Conservation (phyloP, 2,888 invertebrate genomes). For the Ophion obscuratus region DNA sequence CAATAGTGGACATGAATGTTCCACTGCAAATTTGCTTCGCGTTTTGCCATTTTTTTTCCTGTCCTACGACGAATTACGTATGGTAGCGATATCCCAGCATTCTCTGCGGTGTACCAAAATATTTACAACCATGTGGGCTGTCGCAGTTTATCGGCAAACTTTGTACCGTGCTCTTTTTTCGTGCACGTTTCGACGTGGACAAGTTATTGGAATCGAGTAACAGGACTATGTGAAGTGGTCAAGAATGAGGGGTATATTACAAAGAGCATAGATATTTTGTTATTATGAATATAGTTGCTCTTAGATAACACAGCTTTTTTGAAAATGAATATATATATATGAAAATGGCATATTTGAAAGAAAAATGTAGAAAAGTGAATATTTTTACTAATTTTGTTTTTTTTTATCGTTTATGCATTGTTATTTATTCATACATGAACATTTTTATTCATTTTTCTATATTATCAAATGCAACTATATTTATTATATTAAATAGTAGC, state of each 20-base stretch:
- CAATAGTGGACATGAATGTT: slow-evolving; percentile 25
- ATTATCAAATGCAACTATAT: no score
- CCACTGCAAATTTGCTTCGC: slow-evolving; percentile 17
- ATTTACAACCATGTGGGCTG: slow-evolving; percentile 6
- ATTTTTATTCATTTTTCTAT: no score
- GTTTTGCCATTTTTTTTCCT: not conserved
- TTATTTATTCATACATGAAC: no score
- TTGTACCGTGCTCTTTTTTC: not conserved
- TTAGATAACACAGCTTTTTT: no score
- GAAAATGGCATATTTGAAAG: no score
- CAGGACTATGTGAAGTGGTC: not conserved
- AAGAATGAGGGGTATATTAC: not conserved
- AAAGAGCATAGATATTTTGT: not conserved
- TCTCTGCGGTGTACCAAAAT: not conserved
- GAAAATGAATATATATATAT: no score
- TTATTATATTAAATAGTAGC: no score
- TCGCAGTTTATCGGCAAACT: slow-evolving; percentile 27
- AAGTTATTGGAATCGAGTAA: not conserved
- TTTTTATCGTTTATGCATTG: no score
- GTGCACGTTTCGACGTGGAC: not conserved
- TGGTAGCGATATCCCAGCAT: not conserved
- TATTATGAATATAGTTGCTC: not conserved
- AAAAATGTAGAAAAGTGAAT: no score
- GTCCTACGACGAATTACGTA: not conserved
- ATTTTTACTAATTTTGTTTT: no score